A percentile compares a stretch with the other conserved stretches of the same genome.
Conservation (phyloP, 1,140 invertebrate species). For the Ladona fulva region DNA sequence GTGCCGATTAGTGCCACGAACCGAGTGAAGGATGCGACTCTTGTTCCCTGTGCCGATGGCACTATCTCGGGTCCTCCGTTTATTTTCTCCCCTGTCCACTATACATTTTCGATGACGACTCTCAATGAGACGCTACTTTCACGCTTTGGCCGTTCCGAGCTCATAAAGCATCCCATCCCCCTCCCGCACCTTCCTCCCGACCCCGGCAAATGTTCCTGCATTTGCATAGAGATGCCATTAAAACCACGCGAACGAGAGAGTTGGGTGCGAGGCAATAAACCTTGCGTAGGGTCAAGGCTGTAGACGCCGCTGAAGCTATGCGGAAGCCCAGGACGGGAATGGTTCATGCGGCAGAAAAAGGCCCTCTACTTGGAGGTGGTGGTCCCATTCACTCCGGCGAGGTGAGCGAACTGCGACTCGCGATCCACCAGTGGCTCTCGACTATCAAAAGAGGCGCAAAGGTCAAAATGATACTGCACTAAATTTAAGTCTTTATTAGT, state of each 20-base stretch:
- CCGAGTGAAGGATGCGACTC: not conserved
- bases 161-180: not conserved
- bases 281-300: not conserved
- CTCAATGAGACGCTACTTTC: not conserved
- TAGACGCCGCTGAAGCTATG: not conserved
- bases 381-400: too few relatives aligned
- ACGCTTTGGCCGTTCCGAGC: not conserved
- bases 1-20: too few relatives aligned
- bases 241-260: not conserved
- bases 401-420: too few relatives aligned
- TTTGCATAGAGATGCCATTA: not conserved
- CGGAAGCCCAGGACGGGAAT: not conserved
- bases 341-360: too few relatives aligned
- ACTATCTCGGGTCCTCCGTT: not conserved
- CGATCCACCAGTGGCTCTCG: too few relatives aligned
- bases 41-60: not conserved
- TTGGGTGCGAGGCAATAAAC: slow-evolving; percentile 7
- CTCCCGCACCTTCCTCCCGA: not conserved
- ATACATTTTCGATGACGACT: not conserved
- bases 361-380: too few relatives aligned
- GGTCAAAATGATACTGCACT: too few relatives aligned
- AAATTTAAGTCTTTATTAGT: too few relatives aligned
- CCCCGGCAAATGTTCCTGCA: not conserved
- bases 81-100: not conserved
- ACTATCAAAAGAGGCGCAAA: too few relatives aligned